Base-by-base conservation (phyloP, 2,113 vertebrate genomes). In the Dipodomys ordii region DNA sequence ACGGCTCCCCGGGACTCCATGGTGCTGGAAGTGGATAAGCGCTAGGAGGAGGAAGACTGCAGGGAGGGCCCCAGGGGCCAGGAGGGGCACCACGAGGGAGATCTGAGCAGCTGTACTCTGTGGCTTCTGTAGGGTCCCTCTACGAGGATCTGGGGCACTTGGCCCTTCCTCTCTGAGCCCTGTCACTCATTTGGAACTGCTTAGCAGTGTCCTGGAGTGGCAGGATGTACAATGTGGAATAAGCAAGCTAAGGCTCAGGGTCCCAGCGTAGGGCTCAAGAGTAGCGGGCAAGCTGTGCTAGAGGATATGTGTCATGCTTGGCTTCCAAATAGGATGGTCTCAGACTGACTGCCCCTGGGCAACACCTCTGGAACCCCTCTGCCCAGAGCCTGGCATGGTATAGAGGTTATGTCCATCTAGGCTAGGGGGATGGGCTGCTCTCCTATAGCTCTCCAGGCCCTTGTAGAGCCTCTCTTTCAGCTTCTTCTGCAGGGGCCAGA, bases 221-320 rank as follows among this genome's bases (percentile, higher is more conserved):
- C 89, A 78, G 73, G 65, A 74, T 32, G 69, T 23, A 13, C 0
- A 25, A 46, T 30, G 32, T 13, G 8, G 60, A 49, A 86, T 71
- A 82, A 10, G 53, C 1, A n/a, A 79, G 25, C 79, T 27, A 22
- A 81, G 35, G 30, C 25, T 57, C 18, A 13, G n/a, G 64, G 62
- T 20, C 30, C 6, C 0, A 0, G 65, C 0, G 0, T 73, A 64
- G 62, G 13, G 53, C 72, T 35, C 9, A 2, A 6, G 60, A 57
- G 60, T n/a, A 1, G 23, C 0, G 0, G 19, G 18, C 2, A 3
- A 62, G 27, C 64, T 46, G 16, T 28, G 27, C 62, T 60, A 11
- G 46, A 27, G 20, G 84, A 22, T 1, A 0, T 1, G 11, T 49
- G 84, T 32, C 32, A 0, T 1, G 0, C 35, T 64, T 0, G 0